Evolutionary conservation across 1,140 invertebrate genomes (phyloP).

Genomic region (Trigoniulus corallinus): DNA sequence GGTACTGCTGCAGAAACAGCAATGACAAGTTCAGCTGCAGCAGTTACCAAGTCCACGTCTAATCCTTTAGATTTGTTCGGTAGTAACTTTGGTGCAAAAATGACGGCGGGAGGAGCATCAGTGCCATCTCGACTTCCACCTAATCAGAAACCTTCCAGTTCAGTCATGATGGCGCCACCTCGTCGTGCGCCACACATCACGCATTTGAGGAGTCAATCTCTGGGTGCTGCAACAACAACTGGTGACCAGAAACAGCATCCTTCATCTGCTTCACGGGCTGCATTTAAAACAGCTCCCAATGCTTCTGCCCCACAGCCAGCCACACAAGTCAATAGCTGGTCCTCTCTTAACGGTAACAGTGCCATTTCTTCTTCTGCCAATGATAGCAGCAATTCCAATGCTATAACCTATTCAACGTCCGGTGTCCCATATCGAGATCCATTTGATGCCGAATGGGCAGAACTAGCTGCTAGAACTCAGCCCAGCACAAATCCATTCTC

Average conservation of each 20-base stretch:
- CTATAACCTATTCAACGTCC: slow-evolving; percentile 11
- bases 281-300: slow-evolving; percentile 15
- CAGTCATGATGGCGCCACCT: slow-evolving; percentile 14
- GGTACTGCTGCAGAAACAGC: slow-evolving; percentile 26
- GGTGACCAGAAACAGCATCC: slow-evolving; percentile 8
- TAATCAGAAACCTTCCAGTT: slow-evolving; percentile 12
- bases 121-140: slow-evolving; percentile 11
- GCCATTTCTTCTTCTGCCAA: slow-evolving; percentile 7
- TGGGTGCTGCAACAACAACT: slow-evolving; percentile 21
- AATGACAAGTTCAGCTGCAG: slow-evolving; percentile 53
- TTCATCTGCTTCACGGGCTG: slow-evolving; percentile 8
- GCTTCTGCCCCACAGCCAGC: slow-evolving; percentile 1
- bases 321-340: slow-evolving; percentile 19
- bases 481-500: slow-evolving; percentile 31
- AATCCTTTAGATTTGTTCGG: slow-evolving; percentile 7
- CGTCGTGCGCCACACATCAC: slow-evolving; percentile 30
- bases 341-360: slow-evolving; percentile 5
- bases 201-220: slow-evolving; percentile 40
- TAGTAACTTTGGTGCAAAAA: slow-evolving; percentile 36
- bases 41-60: slow-evolving; percentile 19
- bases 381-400: slow-evolving; percentile 15
- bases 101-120: slow-evolving; percentile 24
- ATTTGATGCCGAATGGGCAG: slow-evolving; percentile 74
- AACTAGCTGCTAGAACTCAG: slow-evolving; percentile 25
- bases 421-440: slow-evolving; percentile 37